These are phyloP conservation scores for Vespertilio murinus DNA, from an alignment of 2,797 vertebrate species.

Conservation along the genomic window DNA sequence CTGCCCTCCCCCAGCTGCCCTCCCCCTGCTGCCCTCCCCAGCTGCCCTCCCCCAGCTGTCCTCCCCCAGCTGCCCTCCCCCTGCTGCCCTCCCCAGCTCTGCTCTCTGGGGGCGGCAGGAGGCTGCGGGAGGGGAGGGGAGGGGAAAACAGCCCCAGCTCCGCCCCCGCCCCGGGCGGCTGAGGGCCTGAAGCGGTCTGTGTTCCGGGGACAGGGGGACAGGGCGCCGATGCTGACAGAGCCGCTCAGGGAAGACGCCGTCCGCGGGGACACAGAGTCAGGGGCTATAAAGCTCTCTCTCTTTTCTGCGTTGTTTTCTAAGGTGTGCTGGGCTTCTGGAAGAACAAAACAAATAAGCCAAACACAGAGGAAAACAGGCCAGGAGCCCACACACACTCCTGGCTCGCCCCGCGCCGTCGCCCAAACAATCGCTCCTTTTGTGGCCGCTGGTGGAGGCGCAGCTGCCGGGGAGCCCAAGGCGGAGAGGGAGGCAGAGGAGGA, in stretches of 20 bases:
- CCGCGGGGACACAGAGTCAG: background rate
- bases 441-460: conserved; percentile 64
- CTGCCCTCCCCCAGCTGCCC: background rate
- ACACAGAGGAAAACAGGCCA: conserved; percentile 49
- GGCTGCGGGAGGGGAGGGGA: conserved; percentile 1
- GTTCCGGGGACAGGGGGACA: background rate
- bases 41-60: background rate
- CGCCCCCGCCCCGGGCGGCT: background rate
- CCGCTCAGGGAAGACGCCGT: background rate
- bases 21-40: background rate
- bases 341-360: conserved; percentile 57
- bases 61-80: background rate
- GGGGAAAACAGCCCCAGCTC: background rate
- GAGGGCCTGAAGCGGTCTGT: background rate
- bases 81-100: background rate
- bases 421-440: conserved; percentile 72
- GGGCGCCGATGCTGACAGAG: background rate
- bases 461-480: conserved; percentile 62
- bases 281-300: background rate
- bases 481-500: conserved; percentile 51
- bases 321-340: conserved; percentile 39
- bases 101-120: background rate
- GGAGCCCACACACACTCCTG: conserved; percentile 53
- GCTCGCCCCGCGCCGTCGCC: conserved; percentile 50
- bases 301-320: background rate